Percentiles rank a stretch among this genome's conserved stretches.
Evolutionary conservation across 2,113 vertebrate genomes (phyloP).

Genomic region (Corythornis vintsioides): DNA sequence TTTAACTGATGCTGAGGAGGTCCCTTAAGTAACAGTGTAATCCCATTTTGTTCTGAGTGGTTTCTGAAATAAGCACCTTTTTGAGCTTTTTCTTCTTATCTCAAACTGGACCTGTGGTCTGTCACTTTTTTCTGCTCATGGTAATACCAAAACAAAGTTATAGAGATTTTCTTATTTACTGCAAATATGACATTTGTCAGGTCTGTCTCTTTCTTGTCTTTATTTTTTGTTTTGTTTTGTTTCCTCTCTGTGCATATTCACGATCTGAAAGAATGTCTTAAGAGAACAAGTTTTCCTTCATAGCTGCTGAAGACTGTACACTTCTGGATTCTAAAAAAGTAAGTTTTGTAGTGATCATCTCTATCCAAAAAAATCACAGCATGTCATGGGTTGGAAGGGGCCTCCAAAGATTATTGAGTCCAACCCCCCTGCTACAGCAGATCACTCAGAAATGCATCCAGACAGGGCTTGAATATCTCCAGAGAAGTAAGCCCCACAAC

Average conservation of each 20-base stretch:
- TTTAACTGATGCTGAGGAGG: not conserved
- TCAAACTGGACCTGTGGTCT: not conserved
- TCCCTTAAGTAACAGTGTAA: not conserved
- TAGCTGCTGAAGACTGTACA: not conserved
- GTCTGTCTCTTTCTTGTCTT: not conserved
- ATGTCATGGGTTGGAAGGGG: no score
- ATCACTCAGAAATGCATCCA: no score
- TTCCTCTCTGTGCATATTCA: not conserved
- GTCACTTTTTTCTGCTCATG: rapidly evolving
- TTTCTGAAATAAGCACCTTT: not conserved
- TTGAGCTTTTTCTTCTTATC: not conserved
- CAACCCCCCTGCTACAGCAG: no score
- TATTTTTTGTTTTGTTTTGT: no score
- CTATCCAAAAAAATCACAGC: not conserved
- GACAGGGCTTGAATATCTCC: no score
- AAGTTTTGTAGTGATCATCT: not conserved
- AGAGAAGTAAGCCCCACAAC: no score
- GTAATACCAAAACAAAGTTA: not conserved
- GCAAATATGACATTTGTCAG: rapidly evolving
- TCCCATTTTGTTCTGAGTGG: not conserved
- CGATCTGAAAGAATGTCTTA: rapidly evolving
- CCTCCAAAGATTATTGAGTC: no score
- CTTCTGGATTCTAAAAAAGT: not conserved
- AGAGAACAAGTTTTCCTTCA: not conserved
- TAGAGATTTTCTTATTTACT: not conserved